A percentile compares a stretch with the other conserved stretches of the same genome.
Evolutionary conservation across 2,797 vertebrate species (phyloP).

Genomic region (Silurus aristotelis): DNA sequence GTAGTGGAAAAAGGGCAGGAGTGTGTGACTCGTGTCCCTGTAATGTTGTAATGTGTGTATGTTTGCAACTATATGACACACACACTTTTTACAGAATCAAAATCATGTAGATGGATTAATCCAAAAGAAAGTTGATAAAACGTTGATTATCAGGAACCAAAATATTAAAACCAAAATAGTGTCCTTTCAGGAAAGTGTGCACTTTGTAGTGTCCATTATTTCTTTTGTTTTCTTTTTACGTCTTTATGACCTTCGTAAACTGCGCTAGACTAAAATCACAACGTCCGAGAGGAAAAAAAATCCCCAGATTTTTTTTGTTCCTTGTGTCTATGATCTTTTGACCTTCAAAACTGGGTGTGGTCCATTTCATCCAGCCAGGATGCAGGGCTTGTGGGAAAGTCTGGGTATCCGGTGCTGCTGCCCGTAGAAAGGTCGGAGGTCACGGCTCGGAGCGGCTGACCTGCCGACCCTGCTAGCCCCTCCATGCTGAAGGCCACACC

Average conservation of each 20-base stretch:
- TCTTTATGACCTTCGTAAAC: constrained; percentile 14
- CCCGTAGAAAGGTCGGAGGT: constrained; percentile 97
- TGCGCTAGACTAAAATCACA: constrained; percentile 5
- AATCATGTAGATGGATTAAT: not conserved
- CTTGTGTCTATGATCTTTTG: not conserved
- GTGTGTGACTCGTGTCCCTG: not conserved
- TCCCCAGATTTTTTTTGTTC: not conserved
- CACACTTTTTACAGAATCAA: not conserved
- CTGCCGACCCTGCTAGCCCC: constrained; percentile 83
- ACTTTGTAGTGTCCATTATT: constrained; percentile 8
- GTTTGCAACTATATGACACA: not conserved
- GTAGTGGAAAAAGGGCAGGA: not conserved
- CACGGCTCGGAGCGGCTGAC: constrained; percentile 89
- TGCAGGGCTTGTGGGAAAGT: constrained; percentile 97
- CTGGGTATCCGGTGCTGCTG: constrained; percentile 97
- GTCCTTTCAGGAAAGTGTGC: constrained; percentile 20
- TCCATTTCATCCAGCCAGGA: constrained; percentile 99
- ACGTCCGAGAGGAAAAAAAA: not conserved
- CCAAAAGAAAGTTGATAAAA: not conserved
- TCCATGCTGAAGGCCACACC: constrained; percentile 93
- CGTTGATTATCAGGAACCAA: constrained; percentile 7
- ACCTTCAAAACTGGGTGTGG: constrained; percentile 93
- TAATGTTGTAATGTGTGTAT: not conserved
- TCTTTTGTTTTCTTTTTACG: not conserved
- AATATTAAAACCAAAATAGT: constrained; percentile 19